These are phyloP conservation scores for Drosophila diplacantha DNA, from an alignment of 2,888 invertebrate species.

Conservation along the genomic window DNA sequence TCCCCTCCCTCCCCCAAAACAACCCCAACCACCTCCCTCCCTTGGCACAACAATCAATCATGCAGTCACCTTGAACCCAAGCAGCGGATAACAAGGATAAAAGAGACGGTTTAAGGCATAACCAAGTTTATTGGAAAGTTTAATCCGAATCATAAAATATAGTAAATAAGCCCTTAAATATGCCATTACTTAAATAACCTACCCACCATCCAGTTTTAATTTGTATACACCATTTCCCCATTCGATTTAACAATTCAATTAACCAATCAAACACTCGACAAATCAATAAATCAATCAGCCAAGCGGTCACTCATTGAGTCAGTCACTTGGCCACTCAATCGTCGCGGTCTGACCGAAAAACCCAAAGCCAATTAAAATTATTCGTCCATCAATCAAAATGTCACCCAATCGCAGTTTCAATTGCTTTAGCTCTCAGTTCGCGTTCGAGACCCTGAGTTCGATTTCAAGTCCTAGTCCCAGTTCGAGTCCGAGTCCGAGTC, in stretches of 20 bases:
- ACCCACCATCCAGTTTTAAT: not conserved
- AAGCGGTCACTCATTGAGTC: slow-evolving; percentile 35
- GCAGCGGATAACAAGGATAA: not conserved
- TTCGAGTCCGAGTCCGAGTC: not conserved
- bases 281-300: slow-evolving; percentile 47
- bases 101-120: too few relatives aligned
- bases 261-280: slow-evolving; percentile 33
- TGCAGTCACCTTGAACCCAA: not conserved
- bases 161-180: too few relatives aligned
- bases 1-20: not conserved
- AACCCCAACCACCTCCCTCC: not conserved
- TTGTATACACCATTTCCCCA: not conserved
- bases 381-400: slow-evolving; percentile 64
- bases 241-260: slow-evolving; percentile 34
- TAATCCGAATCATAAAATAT: too few relatives aligned
- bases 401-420: slow-evolving; percentile 38
- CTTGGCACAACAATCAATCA: slow-evolving; percentile 13
- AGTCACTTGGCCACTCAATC: slow-evolving; percentile 29
- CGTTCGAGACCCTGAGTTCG: not conserved
- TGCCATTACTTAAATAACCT: too few relatives aligned
- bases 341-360: slow-evolving; percentile 22
- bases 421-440: not conserved
- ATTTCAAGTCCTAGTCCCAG: not conserved
- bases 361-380: slow-evolving; percentile 56
- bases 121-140: too few relatives aligned